Base-by-base conservation (phyloP, 2,888 invertebrate species). In the Drosophila sordidapex region DNA sequence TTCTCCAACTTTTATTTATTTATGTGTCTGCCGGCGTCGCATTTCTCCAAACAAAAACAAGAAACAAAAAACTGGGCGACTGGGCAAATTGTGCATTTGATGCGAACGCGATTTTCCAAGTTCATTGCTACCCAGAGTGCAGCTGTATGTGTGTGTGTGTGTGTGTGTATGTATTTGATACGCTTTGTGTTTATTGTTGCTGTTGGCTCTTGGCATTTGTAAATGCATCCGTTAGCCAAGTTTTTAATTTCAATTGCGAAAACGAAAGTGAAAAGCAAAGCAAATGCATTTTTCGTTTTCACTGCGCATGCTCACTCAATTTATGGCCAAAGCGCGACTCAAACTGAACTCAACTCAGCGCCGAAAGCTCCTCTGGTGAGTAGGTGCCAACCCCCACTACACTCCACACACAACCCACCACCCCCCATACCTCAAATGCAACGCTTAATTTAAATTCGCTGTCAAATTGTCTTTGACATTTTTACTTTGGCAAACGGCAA, bases 151-250 rank as follows among this genome's bases (percentile, higher is more conserved):
- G 29, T 53, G 15, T 15, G 31, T 59, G 21, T 54, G 31, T 36
- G n/a, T 49, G 18, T 48, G 3, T 62, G n/a, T 78, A 8, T 62
- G 35, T 46, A 31, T 64, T 25, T 49, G 36, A 38, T 57, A 57
- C 13, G 29, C 31, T 33, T 51, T 48, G 57, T 54, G 40, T 33
- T 25, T 66, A 33, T 56, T 46, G 46, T 15, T 40, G 46, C 64
- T 76, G 62, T 64, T 51, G 48, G 68, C 62, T 52, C 58, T 82
- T 75, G 84, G 78, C 82, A 82, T 62, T 85, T 85, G 79, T 76
- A 74, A 76, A 74, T 86, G 89, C 87, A 87, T 87, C 87, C 87
- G 87, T 85, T 87, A 87, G 87, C 87, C 88, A 89, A 89, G 87
- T 89, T 81, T 87, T 85, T 81, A 87, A 82, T 87, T 87, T 81